Evolutionary conservation across 2,888 invertebrate species (phyloP), one percentile per base, ranked within the genome.

Genomic region (Acanthosoma haemorrhoidale): DNA sequence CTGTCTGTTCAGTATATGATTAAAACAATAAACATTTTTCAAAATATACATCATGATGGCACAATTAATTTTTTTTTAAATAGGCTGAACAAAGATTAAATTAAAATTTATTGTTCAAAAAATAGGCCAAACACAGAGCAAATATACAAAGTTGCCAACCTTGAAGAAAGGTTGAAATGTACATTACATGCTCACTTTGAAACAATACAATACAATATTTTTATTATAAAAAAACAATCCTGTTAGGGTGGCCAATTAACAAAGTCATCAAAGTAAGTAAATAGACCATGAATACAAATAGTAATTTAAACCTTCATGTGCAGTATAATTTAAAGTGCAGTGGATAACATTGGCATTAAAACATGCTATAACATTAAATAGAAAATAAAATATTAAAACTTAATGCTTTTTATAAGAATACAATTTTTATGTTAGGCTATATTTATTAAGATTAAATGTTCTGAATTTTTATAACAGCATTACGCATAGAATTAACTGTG

Each of bases 321-420:
- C n/a, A n/a, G n/a, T n/a, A n/a, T n/a, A n/a, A n/a, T n/a, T n/a
- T n/a, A n/a, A n/a, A n/a, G n/a, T n/a, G n/a, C n/a, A n/a, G n/a
- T n/a, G n/a, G n/a, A n/a, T n/a, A n/a, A n/a, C n/a, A n/a, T n/a
- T n/a, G n/a, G n/a, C n/a, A n/a, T n/a, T n/a, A n/a, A 25, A 21
- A 51, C n/a, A 51, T 51, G 25, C 16, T 41, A 11, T 11, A 11
- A 18, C 21, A 18, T 25, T 51, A 51, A 51, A 51, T n/a, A n/a
- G n/a, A n/a, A n/a, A n/a, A n/a, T 51, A 51, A 51, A 51, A 25
- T 51, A 51, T 51, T 51, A 51, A 51, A 51, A 51, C 51, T 51
- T 51, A 51, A 51, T 51, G 29, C 13, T 51, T 25, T 51, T 25
- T 25, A 51, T 51, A 51, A n/a, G 25, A 51, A 25, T 11, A 16